phyloP scores from a whole-genome alignment of 2,888 invertebrate genomes.

The Dicranocentrus wangi region DNA sequence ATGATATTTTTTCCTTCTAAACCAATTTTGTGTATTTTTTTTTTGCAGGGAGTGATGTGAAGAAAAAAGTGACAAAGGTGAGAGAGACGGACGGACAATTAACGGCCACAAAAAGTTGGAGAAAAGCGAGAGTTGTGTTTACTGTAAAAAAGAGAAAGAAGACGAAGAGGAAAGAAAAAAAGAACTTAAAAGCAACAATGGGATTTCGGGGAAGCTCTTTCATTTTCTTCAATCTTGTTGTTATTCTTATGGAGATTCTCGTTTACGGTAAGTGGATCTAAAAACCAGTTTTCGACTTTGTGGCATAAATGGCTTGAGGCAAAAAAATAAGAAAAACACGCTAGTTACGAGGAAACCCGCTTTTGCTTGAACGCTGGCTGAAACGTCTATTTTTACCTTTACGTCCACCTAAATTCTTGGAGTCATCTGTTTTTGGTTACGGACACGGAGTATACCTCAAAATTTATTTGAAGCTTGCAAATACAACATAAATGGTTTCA shows the following conservation, averaged over 20 bases:
- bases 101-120: constrained; percentile 12
- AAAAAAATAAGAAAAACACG: no score
- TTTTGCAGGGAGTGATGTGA: constrained; percentile 53
- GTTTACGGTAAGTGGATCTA: constrained; percentile 70
- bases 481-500: no score
- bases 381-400: no score
- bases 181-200: constrained; percentile 55
- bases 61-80: background rate
- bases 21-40: constrained; percentile 1
- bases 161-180: constrained; percentile 10
- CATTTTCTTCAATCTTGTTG: constrained; percentile 70
- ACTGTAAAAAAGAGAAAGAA: background rate
- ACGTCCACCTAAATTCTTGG: no score
- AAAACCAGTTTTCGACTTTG: background rate
- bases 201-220: constrained; percentile 66
- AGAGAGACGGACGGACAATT: background rate
- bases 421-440: no score
- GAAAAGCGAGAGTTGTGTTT: no score
- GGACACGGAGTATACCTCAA: no score
- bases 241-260: constrained; percentile 71
- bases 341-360: no score
- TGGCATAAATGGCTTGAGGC: no score
- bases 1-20: background rate
- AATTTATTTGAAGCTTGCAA: no score
- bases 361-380: no score